Evolutionary conservation across 2,113 vertebrate genomes (phyloP), one percentile per base, ranked within the genome.

Genomic region (Larimichthys polyactis): DNA sequence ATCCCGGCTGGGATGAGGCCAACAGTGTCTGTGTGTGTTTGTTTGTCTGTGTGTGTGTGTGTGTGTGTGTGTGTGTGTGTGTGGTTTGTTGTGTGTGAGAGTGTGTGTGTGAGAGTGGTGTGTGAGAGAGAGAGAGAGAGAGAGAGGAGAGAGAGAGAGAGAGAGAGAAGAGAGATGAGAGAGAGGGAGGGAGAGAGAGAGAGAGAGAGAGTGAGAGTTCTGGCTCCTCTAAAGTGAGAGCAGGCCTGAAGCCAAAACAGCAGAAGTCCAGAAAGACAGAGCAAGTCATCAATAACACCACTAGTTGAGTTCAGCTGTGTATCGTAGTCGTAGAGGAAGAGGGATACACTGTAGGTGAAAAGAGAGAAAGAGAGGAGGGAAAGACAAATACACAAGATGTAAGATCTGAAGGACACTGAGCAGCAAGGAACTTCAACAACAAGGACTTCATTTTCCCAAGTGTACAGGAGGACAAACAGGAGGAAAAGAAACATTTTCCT

Each of bases 231-330:
- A 71, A 82, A 58, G 79, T 43, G 27, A 72, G 72, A 44, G 52
- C 32, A 65, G 81, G 88, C 77, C 75, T 44, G 71, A 59, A 62
- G 82, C 88, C 78, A 91, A 81, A 63, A 78, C 27, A 77, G 77
- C 71, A 86, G 48, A 76, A 88, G 88, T 81, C 86, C 86, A 87
- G 79, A 90, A 86, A 81, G 75, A 84, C 80, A 44, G 77, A 83
- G 75, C 67, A 57, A 79, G 88, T 86, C 85, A 89, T 92, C 91
- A 93, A 92, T 91, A 92, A 90, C 89, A 85, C 68, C 68, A 75
- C 63, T 40, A 20, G 84, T 91, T 86, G 68, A 86, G 57, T 83
- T 70, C 22, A 82, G 72, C 71, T 71, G 71, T 20, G 4, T 43
- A 49, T 72, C 40, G 51, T 59, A 57, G 48, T 11, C 4, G 0